Evolutionary conservation across 2,113 vertebrate species (phyloP).

Genomic region (Pyrgilauda ruficollis): DNA sequence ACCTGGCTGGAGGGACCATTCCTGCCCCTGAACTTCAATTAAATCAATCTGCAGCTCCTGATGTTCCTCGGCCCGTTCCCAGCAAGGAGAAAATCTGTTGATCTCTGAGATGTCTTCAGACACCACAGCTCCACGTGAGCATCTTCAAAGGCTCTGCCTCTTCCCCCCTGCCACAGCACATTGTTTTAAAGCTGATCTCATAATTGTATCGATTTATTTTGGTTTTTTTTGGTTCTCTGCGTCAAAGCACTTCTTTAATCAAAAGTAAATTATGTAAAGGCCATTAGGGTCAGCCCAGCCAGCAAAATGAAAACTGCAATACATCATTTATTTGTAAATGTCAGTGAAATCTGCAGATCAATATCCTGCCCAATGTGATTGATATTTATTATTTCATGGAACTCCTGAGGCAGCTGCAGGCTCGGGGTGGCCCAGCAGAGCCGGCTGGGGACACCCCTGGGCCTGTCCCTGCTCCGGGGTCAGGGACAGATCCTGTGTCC

Average conservation of each 20-base stretch:
- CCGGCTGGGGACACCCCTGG: neutral
- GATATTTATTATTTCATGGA: constrained; percentile 67
- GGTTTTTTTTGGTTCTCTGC: constrained; percentile 13
- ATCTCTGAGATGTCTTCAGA: neutral
- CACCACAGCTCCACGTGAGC: neutral
- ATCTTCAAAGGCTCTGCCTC: neutral
- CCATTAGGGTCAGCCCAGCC: constrained; percentile 66
- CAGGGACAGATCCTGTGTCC: neutral
- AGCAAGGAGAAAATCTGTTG: neutral
- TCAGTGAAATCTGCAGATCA: constrained; percentile 75
- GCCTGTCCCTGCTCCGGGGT: neutral
- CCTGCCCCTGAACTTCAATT: neutral
- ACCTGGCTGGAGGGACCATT: neutral
- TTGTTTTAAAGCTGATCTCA: constrained; percentile 74
- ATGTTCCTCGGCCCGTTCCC: neutral
- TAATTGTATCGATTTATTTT: constrained; percentile 71
- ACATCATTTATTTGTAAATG: constrained; percentile 81
- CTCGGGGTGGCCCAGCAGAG: neutral
- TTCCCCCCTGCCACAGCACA: neutral
- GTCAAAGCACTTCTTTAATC: constrained; percentile 81
- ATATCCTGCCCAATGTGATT: constrained; percentile 54
- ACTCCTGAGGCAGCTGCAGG: constrained; percentile 34
- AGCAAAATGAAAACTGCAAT: constrained; percentile 73
- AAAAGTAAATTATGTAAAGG: constrained; percentile 84
- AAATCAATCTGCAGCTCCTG: neutral